phyloP scores from a whole-genome alignment of 2,888 invertebrate species.

The Germaria angustata region DNA sequence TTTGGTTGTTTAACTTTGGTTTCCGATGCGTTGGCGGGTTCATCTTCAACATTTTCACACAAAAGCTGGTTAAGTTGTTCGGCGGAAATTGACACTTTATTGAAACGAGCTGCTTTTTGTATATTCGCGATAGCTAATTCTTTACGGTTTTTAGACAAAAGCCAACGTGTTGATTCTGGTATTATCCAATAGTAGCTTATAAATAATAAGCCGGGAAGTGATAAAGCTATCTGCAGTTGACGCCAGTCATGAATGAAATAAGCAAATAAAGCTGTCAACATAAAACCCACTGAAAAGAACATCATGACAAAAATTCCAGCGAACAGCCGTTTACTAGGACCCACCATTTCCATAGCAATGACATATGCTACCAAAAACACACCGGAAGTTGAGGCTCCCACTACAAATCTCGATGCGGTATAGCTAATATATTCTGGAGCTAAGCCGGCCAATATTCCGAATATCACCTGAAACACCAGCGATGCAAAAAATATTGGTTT shows the following conservation, averaged over 20 bases:
- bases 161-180: conserved; percentile 88
- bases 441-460: conserved; percentile 84
- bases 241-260: conserved; percentile 86
- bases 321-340: conserved; percentile 84
- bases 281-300: conserved; percentile 87
- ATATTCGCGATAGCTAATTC: conserved; percentile 84
- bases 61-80: conserved; percentile 82
- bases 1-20: conserved; percentile 70
- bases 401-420: conserved; percentile 83
- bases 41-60: conserved; percentile 77
- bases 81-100: conserved; percentile 82
- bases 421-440: conserved; percentile 86
- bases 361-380: conserved; percentile 90
- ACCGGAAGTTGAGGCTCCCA: conserved; percentile 88
- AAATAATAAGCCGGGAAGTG: conserved; percentile 85
- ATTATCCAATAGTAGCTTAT: conserved; percentile 88
- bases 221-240: conserved; percentile 85
- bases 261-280: conserved; percentile 85
- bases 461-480: conserved; percentile 85
- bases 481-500: conserved; percentile 87
- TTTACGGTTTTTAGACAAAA: conserved; percentile 84
- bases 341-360: conserved; percentile 88
- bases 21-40: conserved; percentile 70
- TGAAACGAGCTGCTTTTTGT: conserved; percentile 84
- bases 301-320: conserved; percentile 87